These are phyloP conservation scores for Apodemia zela DNA, from an alignment of 2,888 invertebrate genomes.

Conservation along the genomic window DNA sequence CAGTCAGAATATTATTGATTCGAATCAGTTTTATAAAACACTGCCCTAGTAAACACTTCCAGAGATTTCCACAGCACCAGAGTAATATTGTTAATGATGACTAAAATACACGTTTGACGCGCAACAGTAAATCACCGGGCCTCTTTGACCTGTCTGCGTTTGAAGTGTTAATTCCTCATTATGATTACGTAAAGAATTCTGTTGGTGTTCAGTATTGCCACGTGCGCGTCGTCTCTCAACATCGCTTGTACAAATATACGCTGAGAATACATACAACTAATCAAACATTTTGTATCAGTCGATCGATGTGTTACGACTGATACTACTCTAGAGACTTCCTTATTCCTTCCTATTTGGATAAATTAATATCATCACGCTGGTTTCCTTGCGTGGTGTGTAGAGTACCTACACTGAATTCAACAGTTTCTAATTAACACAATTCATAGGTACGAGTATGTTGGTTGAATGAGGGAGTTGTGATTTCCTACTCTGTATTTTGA, in stretches of 20 bases:
- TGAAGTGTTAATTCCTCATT: slow-evolving; percentile 8
- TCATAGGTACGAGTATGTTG: too few species aligned
- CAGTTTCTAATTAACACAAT: too few species aligned
- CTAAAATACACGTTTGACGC: slow-evolving; percentile 8
- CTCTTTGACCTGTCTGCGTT: slow-evolving; percentile 10
- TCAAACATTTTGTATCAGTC: not conserved
- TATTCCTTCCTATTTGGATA: not conserved
- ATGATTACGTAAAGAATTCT: slow-evolving; percentile 8
- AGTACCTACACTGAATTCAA: too few species aligned
- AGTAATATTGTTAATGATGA: not conserved
- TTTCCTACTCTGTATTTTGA: too few species aligned
- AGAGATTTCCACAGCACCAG: not conserved
- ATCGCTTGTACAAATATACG: slow-evolving; percentile 25
- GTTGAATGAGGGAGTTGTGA: too few species aligned
- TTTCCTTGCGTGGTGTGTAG: too few species aligned
- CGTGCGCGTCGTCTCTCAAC: slow-evolving; percentile 28
- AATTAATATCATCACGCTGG: too few species aligned
- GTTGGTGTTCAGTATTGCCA: slow-evolving; percentile 2
- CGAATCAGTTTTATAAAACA: not conserved
- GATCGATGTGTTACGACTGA: not conserved
- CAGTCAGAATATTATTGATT: too few species aligned
- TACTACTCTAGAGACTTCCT: not conserved
- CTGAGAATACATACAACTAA: slow-evolving; percentile 10
- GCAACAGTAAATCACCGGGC: slow-evolving; percentile 7
- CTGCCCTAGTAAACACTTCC: not conserved